Percentiles rank a stretch among this genome's conserved stretches.
Evolutionary conservation across 2,113 vertebrate genomes (phyloP).

Genomic region (Nannospalax galili): DNA sequence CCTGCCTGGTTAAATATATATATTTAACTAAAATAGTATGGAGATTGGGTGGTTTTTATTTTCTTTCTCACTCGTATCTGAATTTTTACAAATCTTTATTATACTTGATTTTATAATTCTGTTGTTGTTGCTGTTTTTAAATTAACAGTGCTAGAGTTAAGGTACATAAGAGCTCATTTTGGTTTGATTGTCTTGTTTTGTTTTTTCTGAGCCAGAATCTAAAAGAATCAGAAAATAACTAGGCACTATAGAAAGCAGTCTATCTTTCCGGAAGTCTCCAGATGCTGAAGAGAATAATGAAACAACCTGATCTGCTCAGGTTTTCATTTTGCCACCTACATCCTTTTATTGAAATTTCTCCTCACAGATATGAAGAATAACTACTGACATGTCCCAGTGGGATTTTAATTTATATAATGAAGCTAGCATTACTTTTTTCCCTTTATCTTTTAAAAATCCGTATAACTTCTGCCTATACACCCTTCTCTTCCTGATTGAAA

Average conservation of each 20-base stretch:
- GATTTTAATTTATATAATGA: conserved; percentile 66
- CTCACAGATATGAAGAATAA: conserved; percentile 46
- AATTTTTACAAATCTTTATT: conserved; percentile 41
- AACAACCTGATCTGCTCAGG: conserved; percentile 27
- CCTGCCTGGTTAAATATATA: background rate
- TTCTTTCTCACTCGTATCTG: conserved; percentile 31
- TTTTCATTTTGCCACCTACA: conserved; percentile 59
- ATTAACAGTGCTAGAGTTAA: background rate
- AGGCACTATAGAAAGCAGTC: background rate
- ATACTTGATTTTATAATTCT: background rate
- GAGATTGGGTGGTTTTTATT: conserved; percentile 12
- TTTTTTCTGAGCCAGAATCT: conserved; percentile 28
- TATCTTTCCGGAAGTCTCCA: background rate
- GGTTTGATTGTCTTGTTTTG: background rate
- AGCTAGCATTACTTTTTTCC: conserved; percentile 43
- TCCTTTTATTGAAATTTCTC: conserved; percentile 59
- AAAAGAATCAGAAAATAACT: conserved; percentile 17
- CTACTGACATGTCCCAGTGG: conserved; percentile 51
- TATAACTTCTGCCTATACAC: background rate
- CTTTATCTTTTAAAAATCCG: background rate
- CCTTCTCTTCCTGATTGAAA: conserved; percentile 3
- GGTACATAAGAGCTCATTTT: background rate
- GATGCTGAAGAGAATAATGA: background rate
- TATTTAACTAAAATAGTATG: background rate
- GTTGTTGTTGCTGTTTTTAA: too few relatives aligned